These are phyloP conservation scores for Drosophila malerkotliana DNA, from an alignment of 1,140 invertebrate genomes.

Conservation along the genomic window DNA sequence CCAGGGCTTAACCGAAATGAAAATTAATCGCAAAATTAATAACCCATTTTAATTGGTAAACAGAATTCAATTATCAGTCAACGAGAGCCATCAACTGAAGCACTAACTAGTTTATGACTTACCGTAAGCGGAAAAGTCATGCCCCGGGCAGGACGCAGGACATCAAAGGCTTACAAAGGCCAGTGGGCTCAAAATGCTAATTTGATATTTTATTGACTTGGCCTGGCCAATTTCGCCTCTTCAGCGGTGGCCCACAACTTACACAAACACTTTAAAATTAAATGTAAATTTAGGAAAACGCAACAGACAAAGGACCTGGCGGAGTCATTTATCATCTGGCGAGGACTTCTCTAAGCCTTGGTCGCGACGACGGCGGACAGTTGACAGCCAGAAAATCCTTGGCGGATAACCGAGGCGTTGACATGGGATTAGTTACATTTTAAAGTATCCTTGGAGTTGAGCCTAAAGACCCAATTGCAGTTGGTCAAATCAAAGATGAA, in stretches of 20 bases:
- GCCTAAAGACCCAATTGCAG: background rate
- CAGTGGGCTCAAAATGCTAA: constrained; percentile 35
- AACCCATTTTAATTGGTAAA: constrained; percentile 1
- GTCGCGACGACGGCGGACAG: constrained; percentile 32
- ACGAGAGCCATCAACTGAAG: constrained; percentile 17
- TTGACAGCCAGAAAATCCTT: constrained; percentile 42
- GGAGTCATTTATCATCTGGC: constrained; percentile 56
- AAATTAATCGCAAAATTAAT: constrained; percentile 24
- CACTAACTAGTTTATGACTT: constrained; percentile 45
- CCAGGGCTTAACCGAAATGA: too few relatives aligned
- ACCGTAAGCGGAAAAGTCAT: constrained; percentile 14
- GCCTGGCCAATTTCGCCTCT: constrained; percentile 26
- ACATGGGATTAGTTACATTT: constrained; percentile 31
- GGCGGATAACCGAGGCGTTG: background rate
- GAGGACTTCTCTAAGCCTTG: constrained; percentile 26
- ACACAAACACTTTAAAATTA: constrained; percentile 45
- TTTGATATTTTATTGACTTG: constrained; percentile 74
- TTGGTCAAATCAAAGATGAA: constrained; percentile 15
- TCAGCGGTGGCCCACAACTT: constrained; percentile 18
- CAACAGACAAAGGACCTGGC: constrained; percentile 32
- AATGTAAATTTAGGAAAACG: constrained; percentile 59
- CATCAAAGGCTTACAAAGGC: constrained; percentile 53
- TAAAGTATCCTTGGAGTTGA: constrained; percentile 17
- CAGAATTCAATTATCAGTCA: constrained; percentile 46
- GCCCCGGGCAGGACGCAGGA: constrained; percentile 17